phyloP scores from a whole-genome alignment of 35 echinoderm and acorn worm genomes.

The Hemicentrotus pulcherrimus region DNA sequence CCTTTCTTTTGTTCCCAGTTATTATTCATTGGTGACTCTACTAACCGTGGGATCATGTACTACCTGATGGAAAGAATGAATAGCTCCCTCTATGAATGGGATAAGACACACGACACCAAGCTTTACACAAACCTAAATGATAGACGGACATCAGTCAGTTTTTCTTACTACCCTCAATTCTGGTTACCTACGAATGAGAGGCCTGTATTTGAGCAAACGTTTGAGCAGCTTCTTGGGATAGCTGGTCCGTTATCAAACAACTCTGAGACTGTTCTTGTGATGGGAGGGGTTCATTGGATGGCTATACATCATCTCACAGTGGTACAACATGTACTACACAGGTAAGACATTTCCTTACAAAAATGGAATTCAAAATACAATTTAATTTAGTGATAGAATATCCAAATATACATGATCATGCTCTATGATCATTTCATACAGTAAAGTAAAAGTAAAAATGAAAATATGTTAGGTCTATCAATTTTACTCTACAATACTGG shows the following conservation, averaged over 20 bases:
- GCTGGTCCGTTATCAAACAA: slow-evolving; percentile 68
- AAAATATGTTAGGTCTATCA: too few species aligned
- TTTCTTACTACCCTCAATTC: slow-evolving; percentile 98
- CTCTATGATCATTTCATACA: background rate
- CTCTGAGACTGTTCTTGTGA: slow-evolving; percentile 74
- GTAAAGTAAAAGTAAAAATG: background rate
- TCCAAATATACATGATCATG: background rate
- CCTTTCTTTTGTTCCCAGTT: slow-evolving; percentile 40
- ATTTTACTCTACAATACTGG: too few species aligned
- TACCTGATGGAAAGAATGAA: slow-evolving; percentile 93
- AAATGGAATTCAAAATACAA: too few species aligned
- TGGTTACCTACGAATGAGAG: slow-evolving; percentile 82
- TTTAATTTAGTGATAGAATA: background rate
- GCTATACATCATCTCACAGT: slow-evolving; percentile 88
- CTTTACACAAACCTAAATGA: slow-evolving; percentile 88
- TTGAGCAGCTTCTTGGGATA: slow-evolving; percentile 64
- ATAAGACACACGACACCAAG: slow-evolving; percentile 93
- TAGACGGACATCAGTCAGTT: slow-evolving; percentile 69
- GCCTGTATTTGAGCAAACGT: slow-evolving; percentile 75
- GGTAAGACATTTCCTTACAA: slow-evolving; percentile 1
- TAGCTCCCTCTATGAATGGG: slow-evolving; percentile 82
- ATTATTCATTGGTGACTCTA: slow-evolving; percentile 95
- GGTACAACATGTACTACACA: slow-evolving; percentile 61
- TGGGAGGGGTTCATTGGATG: slow-evolving; percentile 92
- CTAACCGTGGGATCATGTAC: slow-evolving; percentile 98